These are phyloP conservation scores for Schlechtendalia chinensis DNA, from an alignment of 1,140 invertebrate genomes.

Conservation along the genomic window DNA sequence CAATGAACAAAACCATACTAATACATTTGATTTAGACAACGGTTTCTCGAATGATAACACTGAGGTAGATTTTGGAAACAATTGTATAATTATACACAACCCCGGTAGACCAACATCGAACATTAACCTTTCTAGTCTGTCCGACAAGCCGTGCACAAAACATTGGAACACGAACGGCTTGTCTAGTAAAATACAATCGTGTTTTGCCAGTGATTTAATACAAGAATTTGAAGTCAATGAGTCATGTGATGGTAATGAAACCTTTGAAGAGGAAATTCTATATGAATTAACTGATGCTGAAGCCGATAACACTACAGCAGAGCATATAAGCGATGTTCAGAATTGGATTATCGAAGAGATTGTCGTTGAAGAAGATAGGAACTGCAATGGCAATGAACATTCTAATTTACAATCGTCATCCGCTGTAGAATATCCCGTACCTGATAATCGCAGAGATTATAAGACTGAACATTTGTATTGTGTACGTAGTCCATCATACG, in stretches of 20 bases:
- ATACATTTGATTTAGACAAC: not conserved
- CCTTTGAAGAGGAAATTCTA: slow-evolving; percentile 19
- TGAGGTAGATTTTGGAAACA: not conserved
- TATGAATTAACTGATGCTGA: slow-evolving; percentile 5
- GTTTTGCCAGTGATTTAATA: slow-evolving; percentile 29
- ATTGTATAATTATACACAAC: not conserved
- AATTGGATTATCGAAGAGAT: slow-evolving; percentile 27
- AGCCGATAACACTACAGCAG: not conserved
- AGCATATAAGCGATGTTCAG: not conserved
- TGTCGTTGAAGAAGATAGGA: not conserved
- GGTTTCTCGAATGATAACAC: not conserved
- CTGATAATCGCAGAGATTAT: not conserved
- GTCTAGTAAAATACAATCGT: not conserved
- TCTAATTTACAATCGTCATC: not conserved
- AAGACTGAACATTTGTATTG: slow-evolving; percentile 43
- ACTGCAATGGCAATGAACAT: not conserved
- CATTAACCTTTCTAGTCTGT: not conserved
- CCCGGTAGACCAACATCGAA: not conserved
- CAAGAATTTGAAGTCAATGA: slow-evolving; percentile 29
- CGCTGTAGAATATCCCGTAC: not conserved
- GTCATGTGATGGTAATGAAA: not conserved
- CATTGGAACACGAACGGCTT: not conserved
- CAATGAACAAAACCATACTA: slow-evolving; percentile 15
- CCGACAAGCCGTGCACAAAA: not conserved
- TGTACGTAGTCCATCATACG: not conserved